A percentile compares a stretch with the other conserved stretches of the same genome.
phyloP scores from a whole-genome alignment of 2,888 invertebrate species.

The Lasioglossum pauxillum region DNA sequence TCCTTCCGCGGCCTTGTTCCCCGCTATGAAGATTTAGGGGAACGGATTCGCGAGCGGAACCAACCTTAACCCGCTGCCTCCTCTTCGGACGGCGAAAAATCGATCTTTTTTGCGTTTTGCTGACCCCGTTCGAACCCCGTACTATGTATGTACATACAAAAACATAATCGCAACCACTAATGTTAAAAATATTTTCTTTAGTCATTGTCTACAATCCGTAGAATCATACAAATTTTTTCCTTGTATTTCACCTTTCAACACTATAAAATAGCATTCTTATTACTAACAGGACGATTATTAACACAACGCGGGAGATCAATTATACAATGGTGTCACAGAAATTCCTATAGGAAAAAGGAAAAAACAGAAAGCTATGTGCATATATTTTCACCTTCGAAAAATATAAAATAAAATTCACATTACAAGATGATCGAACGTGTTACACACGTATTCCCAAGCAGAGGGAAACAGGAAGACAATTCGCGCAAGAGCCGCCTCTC shows the following conservation, averaged over 20 bases:
- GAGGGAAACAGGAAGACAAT: not conserved
- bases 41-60: not conserved
- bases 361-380: not conserved
- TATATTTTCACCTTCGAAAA: not conserved
- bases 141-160: not conserved
- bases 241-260: not conserved
- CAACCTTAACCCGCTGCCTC: not conserved
- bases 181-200: not conserved
- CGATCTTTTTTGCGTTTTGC: not conserved
- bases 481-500: not conserved
- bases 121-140: not conserved
- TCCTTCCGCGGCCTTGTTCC: slow-evolving; percentile 35
- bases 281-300: no score
- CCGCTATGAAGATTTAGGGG: slow-evolving; percentile 6
- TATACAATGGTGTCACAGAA: not conserved
- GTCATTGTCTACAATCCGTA: no score
- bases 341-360: not conserved
- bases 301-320: not conserved
- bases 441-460: not conserved
- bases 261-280: not conserved
- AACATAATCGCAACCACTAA: not conserved
- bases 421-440: not conserved
- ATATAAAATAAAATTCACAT: not conserved
- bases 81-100: not conserved
- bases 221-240: no score